Percentiles rank a stretch among this genome's conserved stretches.
These are phyloP conservation scores for Tenebrio molitor DNA, from an alignment of 1,140 invertebrate genomes.

Conservation along the genomic window DNA sequence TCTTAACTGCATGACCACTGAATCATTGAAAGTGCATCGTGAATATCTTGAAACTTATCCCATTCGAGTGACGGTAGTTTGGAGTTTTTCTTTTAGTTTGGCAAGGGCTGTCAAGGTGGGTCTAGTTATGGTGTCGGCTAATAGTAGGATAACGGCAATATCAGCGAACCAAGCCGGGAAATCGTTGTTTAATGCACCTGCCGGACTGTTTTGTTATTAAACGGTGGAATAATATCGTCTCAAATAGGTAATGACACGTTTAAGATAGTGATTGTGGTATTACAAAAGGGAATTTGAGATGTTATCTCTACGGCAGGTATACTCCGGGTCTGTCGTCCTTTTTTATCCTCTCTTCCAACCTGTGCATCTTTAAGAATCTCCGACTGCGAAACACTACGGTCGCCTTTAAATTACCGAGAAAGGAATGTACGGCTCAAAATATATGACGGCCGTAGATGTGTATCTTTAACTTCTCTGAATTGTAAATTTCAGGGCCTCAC, in stretches of 20 bases:
- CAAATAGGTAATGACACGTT: constrained; percentile 47
- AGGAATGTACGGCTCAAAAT: constrained; percentile 55
- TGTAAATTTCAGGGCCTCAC: constrained; percentile 58
- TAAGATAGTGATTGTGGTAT: constrained; percentile 47
- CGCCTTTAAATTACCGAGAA: constrained; percentile 54
- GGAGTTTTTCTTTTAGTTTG: too few species aligned
- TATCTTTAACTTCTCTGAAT: constrained; percentile 61
- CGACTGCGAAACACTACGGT: constrained; percentile 49
- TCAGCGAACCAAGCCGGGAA: constrained; percentile 18
- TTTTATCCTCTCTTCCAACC: constrained; percentile 41
- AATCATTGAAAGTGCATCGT: too few species aligned
- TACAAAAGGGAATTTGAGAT: constrained; percentile 47
- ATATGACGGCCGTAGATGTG: constrained; percentile 58
- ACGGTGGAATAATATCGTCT: constrained; percentile 43
- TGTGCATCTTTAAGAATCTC: constrained; percentile 46
- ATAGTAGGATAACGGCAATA: constrained; percentile 20
- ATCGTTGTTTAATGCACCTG: constrained; percentile 37
- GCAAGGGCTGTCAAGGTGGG: background rate
- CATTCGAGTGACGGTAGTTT: too few species aligned
- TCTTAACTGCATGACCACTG: too few species aligned
- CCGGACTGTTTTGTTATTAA: constrained; percentile 43
- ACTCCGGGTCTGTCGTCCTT: constrained; percentile 33
- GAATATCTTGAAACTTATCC: too few species aligned
- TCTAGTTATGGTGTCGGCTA: constrained; percentile 4
- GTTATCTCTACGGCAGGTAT: constrained; percentile 36